Conservation (phyloP, 2,797 vertebrate genomes). For the Pseudochirops corinnae region DNA sequence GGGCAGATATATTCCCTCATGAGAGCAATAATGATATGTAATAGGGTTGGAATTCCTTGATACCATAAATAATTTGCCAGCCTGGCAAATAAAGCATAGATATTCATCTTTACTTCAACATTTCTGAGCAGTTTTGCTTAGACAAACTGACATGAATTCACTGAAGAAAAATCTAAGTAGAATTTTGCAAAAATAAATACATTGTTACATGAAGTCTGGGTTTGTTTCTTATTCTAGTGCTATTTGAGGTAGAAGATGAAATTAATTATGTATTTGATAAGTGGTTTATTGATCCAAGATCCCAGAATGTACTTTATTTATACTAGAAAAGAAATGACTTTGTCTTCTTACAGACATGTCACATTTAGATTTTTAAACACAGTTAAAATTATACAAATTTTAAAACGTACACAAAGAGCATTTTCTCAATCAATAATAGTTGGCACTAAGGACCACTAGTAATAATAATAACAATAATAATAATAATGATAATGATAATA, state of each 20-base stretch:
- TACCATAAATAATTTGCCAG: slow-evolving; percentile 81
- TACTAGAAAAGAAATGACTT: slow-evolving; percentile 77
- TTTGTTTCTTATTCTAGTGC: slow-evolving; percentile 91
- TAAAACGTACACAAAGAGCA: slow-evolving; percentile 69
- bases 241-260: slow-evolving; percentile 90
- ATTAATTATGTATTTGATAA: slow-evolving; percentile 91
- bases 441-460: slow-evolving; percentile 55
- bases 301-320: slow-evolving; percentile 86
- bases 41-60: slow-evolving; percentile 71
- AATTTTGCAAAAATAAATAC: slow-evolving; percentile 93
- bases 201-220: slow-evolving; percentile 89
- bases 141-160: slow-evolving; percentile 91
- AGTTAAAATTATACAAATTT: slow-evolving; percentile 75
- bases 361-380: slow-evolving; percentile 76
- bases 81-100: slow-evolving; percentile 82
- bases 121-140: slow-evolving; percentile 89
- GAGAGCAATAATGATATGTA: slow-evolving; percentile 19
- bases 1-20: slow-evolving; percentile 66
- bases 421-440: slow-evolving; percentile 75
- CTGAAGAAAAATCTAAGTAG: slow-evolving; percentile 88
- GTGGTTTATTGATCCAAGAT: slow-evolving; percentile 93
- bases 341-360: slow-evolving; percentile 83
- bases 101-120: slow-evolving; percentile 86
- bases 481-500: slow-evolving; percentile 58
- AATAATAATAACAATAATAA: too few species aligned